A percentile compares a stretch with the other conserved stretches of the same genome.
phyloP scores from a whole-genome alignment of 1,140 invertebrate genomes.

The Bradysia coprophila region DNA sequence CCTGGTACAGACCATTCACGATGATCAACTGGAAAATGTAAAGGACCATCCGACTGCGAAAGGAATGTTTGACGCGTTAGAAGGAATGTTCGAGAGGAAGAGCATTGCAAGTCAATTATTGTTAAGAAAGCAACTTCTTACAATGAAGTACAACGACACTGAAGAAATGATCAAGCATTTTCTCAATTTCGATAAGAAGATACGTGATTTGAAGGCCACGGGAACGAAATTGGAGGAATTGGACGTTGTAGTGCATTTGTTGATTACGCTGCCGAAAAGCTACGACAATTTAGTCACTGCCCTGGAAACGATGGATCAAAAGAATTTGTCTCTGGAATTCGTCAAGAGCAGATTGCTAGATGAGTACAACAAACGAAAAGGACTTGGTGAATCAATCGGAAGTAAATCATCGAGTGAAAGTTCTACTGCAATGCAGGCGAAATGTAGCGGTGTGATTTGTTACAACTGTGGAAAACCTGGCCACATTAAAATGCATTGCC shows the following conservation, averaged over 20 bases:
- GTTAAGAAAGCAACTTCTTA: slow-evolving; percentile 5
- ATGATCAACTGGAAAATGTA: slow-evolving; percentile 3
- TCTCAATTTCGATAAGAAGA: slow-evolving; percentile 8
- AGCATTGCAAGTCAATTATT: slow-evolving; percentile 4
- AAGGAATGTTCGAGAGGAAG: slow-evolving; percentile 2
- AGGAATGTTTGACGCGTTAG: slow-evolving; percentile 12
- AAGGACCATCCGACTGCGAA: slow-evolving; percentile 3
- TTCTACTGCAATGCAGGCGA: not conserved
- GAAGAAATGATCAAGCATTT: slow-evolving; percentile 4
- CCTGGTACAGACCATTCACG: slow-evolving; percentile 16
- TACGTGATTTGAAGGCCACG: slow-evolving; percentile 7
- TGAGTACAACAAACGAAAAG: not conserved
- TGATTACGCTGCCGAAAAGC: slow-evolving; percentile 7
- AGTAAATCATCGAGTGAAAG: not conserved
- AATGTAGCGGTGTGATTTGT: not conserved
- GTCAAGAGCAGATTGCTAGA: slow-evolving; percentile 4
- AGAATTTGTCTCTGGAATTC: slow-evolving; percentile 5
- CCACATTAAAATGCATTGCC: not conserved
- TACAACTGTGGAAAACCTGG: not conserved
- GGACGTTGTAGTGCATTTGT: slow-evolving; percentile 7
- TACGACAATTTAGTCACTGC: slow-evolving; percentile 4
- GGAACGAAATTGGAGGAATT: slow-evolving; percentile 6
- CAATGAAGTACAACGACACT: slow-evolving; percentile 8
- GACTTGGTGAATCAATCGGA: not conserved
- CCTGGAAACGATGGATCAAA: slow-evolving; percentile 4